Conservation (phyloP, 2,797 vertebrate genomes). For the Fistularia tabacaria region DNA sequence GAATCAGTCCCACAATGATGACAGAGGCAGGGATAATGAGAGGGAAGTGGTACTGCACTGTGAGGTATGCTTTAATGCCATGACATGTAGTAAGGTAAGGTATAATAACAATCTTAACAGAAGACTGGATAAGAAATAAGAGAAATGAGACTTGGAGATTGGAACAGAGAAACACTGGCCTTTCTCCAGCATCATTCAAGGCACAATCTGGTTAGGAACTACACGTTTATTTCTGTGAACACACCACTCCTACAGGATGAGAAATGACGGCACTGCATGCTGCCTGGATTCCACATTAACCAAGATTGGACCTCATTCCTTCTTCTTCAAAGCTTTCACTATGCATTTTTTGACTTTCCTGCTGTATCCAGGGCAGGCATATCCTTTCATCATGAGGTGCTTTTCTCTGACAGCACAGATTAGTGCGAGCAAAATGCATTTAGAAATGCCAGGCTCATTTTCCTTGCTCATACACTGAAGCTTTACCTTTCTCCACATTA, state of each 20-base stretch:
- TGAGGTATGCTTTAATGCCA: constrained; percentile 31
- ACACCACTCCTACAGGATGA: constrained; percentile 42
- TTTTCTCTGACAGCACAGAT: constrained; percentile 68
- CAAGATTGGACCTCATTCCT: constrained; percentile 53
- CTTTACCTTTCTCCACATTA: constrained; percentile 41
- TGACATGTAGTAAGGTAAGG: constrained; percentile 20
- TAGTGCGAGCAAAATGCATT: constrained; percentile 58
- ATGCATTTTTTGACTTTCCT: constrained; percentile 20
- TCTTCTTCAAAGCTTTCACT: constrained; percentile 54
- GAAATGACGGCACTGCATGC: constrained; percentile 36
- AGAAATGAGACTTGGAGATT: constrained; percentile 17
- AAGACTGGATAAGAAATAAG: constrained; percentile 5
- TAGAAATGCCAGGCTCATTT: constrained; percentile 49
- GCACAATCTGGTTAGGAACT: constrained; percentile 36
- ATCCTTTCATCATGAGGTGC: constrained; percentile 61
- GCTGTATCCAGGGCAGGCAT: constrained; percentile 51
- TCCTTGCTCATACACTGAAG: constrained; percentile 36
- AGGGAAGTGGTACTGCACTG: constrained; percentile 14
- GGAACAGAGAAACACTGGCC: constrained; percentile 34
- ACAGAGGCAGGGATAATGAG: constrained; percentile 15
- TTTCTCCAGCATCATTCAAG: constrained; percentile 32
- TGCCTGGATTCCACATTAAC: constrained; percentile 36
- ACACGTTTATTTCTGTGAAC: constrained; percentile 39
- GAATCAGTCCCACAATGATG: constrained; percentile 14
- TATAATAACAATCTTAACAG: constrained; percentile 15